Base-by-base conservation (phyloP, 1,140 invertebrate species). In the Chlorops oryzae region DNA sequence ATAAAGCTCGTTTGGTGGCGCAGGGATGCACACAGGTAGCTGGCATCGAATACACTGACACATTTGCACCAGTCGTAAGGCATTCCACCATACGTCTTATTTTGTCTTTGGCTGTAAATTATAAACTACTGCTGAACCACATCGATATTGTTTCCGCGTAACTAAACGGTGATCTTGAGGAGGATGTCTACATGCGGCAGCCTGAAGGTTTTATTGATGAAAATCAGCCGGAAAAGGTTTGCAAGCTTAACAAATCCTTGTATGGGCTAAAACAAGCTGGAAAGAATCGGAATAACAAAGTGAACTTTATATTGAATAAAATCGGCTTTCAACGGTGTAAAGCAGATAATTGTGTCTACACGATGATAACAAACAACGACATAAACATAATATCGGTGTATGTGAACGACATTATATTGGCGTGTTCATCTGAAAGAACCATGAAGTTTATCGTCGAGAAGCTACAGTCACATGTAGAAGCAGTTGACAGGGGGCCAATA, bases 131-230 rank as follows among this genome's bases (percentile, higher is more conserved):
- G 41, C 28, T 66, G 21, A 41, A 59, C 25, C 66, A 74, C 17
- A 56, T 73, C 43, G 75, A 77, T 59, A 59, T 69, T 5, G 62
- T 60, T 47, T 70, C 70, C 13, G 75, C 74, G 0, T 77, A 73
- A 56, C 55, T 77, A 10, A 61, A 77, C 57, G 73, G 74, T 20
- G 51, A 65, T 17, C 59, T 74, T 38, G 57, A 72, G 15, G 73
- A 78, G 58, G 57, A 59, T 9, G 57, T 77, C 21, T 76, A 66
- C 52, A 73, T 75, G 62, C 47, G 62, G 25, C 63, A 65, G 56
- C 73, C 73, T 9, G 44, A 63, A 48, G 67, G 64, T 12, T 65
- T 63, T 57, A 48, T 55, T 23, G 49, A 45, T 25, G 15, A 52
- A 54, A 39, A 59, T 32, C 17, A 47, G 18, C 32, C 34, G 25